These are phyloP conservation scores for Dolichotis patagonum DNA, from an alignment of 2,113 vertebrate genomes.

Conservation along the genomic window DNA sequence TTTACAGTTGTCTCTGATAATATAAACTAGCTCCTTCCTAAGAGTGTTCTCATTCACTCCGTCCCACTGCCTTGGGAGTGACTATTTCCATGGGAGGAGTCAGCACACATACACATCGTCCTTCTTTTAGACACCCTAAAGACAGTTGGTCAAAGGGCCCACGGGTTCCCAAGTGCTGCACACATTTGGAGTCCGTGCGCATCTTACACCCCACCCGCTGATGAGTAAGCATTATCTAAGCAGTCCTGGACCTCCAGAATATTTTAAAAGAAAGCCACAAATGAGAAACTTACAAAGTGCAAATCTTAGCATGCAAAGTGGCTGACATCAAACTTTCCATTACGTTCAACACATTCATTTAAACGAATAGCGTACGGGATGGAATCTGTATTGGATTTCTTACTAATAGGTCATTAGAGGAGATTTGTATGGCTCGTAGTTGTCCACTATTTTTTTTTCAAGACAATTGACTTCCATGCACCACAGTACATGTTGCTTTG, in stretches of 20 bases:
- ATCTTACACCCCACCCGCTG: not conserved
- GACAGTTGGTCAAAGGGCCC: not conserved
- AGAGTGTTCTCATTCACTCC: not conserved
- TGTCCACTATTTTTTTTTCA: slow-evolving; percentile 7
- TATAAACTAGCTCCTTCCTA: not conserved
- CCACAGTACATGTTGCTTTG: not conserved
- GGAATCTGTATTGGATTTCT: slow-evolving; percentile 37
- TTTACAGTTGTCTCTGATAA: not conserved
- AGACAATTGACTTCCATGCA: not conserved
- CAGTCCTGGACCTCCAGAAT: not conserved
- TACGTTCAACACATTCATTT: not conserved
- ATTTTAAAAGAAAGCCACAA: slow-evolving; percentile 3
- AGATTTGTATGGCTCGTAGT: not conserved
- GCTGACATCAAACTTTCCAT: not conserved
- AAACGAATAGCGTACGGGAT: not conserved
- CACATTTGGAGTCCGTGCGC: not conserved
- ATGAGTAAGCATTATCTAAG: not conserved
- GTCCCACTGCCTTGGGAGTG: not conserved
- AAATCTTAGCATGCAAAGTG: slow-evolving; percentile 12
- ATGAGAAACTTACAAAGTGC: not conserved
- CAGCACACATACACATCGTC: not conserved
- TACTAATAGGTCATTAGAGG: not conserved
- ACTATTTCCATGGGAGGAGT: not conserved
- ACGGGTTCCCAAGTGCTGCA: not conserved
- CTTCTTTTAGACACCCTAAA: not conserved